Evolutionary conservation across 2,888 invertebrate species (phyloP).

Genomic region (Sthenelais limicola): DNA sequence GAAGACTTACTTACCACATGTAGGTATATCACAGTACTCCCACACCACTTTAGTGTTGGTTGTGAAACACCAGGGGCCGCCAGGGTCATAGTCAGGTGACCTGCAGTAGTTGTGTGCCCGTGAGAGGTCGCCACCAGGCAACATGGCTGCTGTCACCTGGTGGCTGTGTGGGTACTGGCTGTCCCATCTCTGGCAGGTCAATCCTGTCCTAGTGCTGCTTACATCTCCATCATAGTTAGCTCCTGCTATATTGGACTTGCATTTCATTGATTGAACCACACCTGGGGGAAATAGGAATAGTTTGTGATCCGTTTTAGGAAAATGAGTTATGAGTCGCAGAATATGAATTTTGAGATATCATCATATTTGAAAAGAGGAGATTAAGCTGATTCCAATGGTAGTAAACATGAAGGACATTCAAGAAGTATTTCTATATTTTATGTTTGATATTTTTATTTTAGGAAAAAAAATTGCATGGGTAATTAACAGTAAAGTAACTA

Average conservation of each 20-base stretch:
- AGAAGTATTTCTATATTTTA: too few relatives aligned
- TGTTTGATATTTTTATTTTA: too few relatives aligned
- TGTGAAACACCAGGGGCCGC: constrained; percentile 29
- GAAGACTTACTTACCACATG: constrained; percentile 18
- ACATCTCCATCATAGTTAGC: constrained; percentile 17
- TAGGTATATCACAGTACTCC: constrained; percentile 28
- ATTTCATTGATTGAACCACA: too few relatives aligned
- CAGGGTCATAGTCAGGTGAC: constrained; percentile 31
- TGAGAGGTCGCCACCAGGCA: constrained; percentile 4
- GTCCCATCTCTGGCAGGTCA: constrained; percentile 15
- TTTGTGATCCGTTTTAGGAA: too few relatives aligned
- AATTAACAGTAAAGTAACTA: too few relatives aligned
- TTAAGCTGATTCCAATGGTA: too few relatives aligned
- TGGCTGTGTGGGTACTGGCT: constrained; percentile 8
- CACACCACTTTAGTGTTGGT: constrained; percentile 4
- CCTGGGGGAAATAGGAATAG: too few relatives aligned
- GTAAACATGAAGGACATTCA: too few relatives aligned
- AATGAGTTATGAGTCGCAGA: too few relatives aligned
- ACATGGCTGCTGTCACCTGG: neutral
- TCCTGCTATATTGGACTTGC: constrained; percentile 26
- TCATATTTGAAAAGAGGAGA: too few relatives aligned
- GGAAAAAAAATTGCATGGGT: too few relatives aligned
- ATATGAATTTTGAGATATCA: too few relatives aligned
- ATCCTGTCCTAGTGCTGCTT: neutral
- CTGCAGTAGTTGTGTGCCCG: constrained; percentile 7